A percentile compares a stretch with the other conserved stretches of the same genome.
Conservation (phyloP, 2,797 vertebrate species). For the Vireo griseus region DNA sequence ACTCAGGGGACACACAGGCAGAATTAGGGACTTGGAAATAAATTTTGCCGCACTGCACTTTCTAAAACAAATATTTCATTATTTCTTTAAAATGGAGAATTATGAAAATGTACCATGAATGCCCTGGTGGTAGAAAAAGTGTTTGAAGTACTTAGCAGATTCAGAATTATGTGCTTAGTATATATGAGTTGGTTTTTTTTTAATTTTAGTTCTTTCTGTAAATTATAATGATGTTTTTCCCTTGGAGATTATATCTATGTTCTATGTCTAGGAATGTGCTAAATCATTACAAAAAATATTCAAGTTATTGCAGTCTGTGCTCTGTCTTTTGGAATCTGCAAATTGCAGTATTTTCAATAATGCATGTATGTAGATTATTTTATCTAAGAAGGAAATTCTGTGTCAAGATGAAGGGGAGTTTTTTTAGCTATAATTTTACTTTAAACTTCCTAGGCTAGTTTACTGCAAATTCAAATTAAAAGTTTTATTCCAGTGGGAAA, state of each 20-base stretch:
- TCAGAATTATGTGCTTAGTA: not conserved
- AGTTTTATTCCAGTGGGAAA: not conserved
- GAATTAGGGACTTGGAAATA: not conserved
- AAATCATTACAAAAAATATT: not conserved
- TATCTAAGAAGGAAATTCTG: not conserved
- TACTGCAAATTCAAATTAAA: not conserved
- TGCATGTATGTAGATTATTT: not conserved
- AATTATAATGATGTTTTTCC: not conserved
- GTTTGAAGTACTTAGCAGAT: not conserved
- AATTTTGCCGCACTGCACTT: not conserved
- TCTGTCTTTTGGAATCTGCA: not conserved
- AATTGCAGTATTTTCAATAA: not conserved
- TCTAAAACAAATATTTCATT: not conserved
- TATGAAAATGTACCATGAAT: not conserved
- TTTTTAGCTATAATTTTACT: not conserved
- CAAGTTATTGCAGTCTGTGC: not conserved
- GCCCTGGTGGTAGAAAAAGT: not conserved
- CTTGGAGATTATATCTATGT: not conserved
- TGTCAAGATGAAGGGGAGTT: not conserved
- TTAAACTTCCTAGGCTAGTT: no score
- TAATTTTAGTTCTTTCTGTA: not conserved
- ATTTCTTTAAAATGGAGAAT: not conserved
- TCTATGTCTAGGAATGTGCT: not conserved
- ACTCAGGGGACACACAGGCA: not conserved
- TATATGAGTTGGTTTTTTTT: rapidly evolving